phyloP scores from a whole-genome alignment of 2,888 invertebrate genomes.

The Ceratothoa steindachneri region DNA sequence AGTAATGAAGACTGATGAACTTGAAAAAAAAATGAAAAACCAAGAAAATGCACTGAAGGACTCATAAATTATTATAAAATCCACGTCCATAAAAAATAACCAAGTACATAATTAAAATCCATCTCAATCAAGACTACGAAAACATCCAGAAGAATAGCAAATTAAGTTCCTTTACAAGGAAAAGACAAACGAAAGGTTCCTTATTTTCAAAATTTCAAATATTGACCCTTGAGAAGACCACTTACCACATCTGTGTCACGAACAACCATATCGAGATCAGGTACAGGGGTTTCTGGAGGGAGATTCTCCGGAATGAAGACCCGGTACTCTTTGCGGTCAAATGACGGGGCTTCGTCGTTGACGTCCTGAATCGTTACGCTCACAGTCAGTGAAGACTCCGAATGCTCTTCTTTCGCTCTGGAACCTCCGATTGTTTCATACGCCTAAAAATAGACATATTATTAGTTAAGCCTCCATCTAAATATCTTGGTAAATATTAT shows the following conservation, averaged over 20 bases:
- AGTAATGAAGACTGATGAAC: too few relatives aligned
- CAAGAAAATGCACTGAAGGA: too few relatives aligned
- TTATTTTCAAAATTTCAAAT: too few relatives aligned
- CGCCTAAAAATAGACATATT: constrained; percentile 58
- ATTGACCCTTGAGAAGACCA: too few relatives aligned
- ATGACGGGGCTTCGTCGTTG: constrained; percentile 80
- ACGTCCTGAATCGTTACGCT: constrained; percentile 81
- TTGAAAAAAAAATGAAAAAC: too few relatives aligned
- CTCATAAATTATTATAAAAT: too few relatives aligned
- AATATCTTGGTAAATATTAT: background rate
- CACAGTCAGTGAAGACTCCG: constrained; percentile 67
- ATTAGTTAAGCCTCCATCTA: background rate
- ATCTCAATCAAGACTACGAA: too few relatives aligned
- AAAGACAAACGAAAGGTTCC: too few relatives aligned
- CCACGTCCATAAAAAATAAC: too few relatives aligned
- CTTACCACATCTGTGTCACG: constrained; percentile 79
- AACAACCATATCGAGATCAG: constrained; percentile 77
- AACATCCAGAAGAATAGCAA: too few relatives aligned
- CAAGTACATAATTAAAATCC: too few relatives aligned
- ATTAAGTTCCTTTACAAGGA: too few relatives aligned
- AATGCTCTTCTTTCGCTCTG: constrained; percentile 23
- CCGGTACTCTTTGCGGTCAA: constrained; percentile 74
- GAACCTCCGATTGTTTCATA: constrained; percentile 68
- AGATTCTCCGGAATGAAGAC: constrained; percentile 78
- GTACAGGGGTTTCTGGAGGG: constrained; percentile 72